Percentiles rank a stretch among this genome's conserved stretches.
Evolutionary conservation across 2,797 vertebrate species (phyloP).

Genomic region (Lates japonicus): DNA sequence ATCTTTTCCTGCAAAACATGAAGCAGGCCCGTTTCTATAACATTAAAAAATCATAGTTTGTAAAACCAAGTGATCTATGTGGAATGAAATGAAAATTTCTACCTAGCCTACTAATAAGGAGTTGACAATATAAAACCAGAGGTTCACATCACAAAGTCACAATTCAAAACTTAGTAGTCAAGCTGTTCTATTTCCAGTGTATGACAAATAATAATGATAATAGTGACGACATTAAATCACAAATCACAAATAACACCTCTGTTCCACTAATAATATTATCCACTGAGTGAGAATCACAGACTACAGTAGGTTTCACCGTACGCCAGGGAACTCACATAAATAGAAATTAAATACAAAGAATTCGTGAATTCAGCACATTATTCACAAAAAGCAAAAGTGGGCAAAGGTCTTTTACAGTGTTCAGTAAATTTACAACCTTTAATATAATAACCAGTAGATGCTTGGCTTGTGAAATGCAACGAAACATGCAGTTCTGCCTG

Average conservation of each 20-base stretch:
- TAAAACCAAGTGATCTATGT: too few species aligned
- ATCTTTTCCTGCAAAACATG: too few species aligned
- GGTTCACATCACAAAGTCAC: too few species aligned
- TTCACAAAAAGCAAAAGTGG: neutral
- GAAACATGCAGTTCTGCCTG: neutral
- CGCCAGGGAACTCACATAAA: neutral
- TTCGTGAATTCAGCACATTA: neutral
- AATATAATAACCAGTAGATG: conserved; percentile 5
- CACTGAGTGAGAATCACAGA: neutral
- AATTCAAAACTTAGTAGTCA: neutral
- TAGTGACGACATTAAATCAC: neutral
- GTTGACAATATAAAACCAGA: too few species aligned
- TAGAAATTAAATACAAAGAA: neutral
- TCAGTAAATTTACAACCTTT: neutral
- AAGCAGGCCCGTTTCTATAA: too few species aligned
- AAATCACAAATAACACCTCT: neutral
- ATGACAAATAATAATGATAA: neutral
- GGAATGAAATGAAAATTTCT: too few species aligned
- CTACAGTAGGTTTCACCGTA: neutral
- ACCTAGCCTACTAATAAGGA: too few species aligned
- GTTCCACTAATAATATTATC: neutral
- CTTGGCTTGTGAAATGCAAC: neutral
- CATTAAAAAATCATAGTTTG: too few species aligned
- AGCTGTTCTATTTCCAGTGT: conserved; percentile 1
- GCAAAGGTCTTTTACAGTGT: neutral